Percentiles rank a stretch among this genome's conserved stretches.
Conservation (phyloP, 2,888 invertebrate species). For the Apamea epomidion region DNA sequence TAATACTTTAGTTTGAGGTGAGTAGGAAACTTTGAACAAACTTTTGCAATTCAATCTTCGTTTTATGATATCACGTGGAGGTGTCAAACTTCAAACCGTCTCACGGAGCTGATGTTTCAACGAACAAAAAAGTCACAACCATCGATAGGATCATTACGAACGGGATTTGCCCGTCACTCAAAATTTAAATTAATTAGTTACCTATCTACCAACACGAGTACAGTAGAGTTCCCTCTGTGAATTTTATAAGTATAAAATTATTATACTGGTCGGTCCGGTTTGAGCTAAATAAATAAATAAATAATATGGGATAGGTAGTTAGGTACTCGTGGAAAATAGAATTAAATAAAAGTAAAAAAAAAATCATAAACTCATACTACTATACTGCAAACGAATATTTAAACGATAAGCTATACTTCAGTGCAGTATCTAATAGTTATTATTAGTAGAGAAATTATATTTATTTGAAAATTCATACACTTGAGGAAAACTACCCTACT, state of each 20-base stretch:
- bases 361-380: too few species aligned
- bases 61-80: constrained; percentile 27
- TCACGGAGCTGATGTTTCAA: constrained; percentile 1
- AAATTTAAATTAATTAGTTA: constrained; percentile 9
- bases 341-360: not conserved
- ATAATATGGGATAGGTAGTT: not conserved
- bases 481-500: not conserved
- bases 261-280: not conserved
- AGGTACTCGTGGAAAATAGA: not conserved
- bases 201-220: constrained; percentile 1
- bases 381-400: not conserved
- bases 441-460: not conserved
- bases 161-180: constrained; percentile 9
- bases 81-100: constrained; percentile 33
- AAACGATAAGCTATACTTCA: not conserved
- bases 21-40: constrained; percentile 37
- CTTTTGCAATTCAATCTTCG: constrained; percentile 1
- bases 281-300: not conserved
- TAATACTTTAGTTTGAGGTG: constrained; percentile 32
- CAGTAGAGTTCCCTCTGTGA: not conserved
- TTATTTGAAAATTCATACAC: not conserved
- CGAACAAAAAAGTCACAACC: constrained; percentile 23
- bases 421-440: not conserved
- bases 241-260: constrained; percentile 6
- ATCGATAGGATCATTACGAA: not conserved